A percentile compares a stretch with the other conserved stretches of the same genome.
These are phyloP conservation scores for Platyrinchus mystaceus DNA, from an alignment of 2,797 vertebrate species.

Conservation along the genomic window DNA sequence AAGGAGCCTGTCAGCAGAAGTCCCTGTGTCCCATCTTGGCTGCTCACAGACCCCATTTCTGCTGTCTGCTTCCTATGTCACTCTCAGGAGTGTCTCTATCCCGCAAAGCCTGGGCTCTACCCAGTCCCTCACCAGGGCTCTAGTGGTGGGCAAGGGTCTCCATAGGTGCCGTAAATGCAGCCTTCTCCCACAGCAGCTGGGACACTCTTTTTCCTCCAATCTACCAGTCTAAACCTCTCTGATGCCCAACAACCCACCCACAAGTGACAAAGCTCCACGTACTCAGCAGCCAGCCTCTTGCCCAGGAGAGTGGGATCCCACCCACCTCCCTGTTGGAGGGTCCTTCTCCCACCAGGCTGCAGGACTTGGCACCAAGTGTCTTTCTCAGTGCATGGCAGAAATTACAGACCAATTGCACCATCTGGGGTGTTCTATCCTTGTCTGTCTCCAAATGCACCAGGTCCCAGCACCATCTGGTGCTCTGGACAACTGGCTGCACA, in stretches of 20 bases:
- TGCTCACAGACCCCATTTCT: rapidly evolving
- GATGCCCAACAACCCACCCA: background rate
- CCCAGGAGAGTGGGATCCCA: background rate
- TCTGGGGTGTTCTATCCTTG: background rate
- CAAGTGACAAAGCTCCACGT: background rate
- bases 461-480: background rate
- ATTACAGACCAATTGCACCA: background rate
- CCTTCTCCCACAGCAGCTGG: background rate
- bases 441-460: too few relatives aligned
- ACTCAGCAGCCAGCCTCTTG: background rate
- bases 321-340: background rate
- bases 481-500: background rate
- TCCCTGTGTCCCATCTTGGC: background rate
- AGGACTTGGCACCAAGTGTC: background rate
- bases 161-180: background rate
- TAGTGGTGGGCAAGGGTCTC: background rate
- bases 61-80: background rate
- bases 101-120: background rate
- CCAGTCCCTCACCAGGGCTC: background rate
- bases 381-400: background rate
- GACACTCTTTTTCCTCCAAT: background rate
- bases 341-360: background rate
- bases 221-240: background rate
- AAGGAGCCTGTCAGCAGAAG: background rate
- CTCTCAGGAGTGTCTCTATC: background rate